phyloP scores from a whole-genome alignment of 1,140 invertebrate species.

The Liolophura sinensis region DNA sequence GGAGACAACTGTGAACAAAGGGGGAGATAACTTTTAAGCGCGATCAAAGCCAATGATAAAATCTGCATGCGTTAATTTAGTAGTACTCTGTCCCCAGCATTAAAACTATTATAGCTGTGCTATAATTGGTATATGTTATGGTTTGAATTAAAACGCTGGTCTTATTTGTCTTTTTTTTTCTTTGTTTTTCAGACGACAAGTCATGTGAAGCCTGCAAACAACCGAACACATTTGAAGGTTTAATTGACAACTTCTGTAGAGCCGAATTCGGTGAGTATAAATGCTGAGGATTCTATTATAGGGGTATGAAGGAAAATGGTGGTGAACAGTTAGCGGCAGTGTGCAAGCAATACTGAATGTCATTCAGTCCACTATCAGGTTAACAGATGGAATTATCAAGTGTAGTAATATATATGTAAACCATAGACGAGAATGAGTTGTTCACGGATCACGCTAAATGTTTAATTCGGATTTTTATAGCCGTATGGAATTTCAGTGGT shows the following conservation, averaged over 20 bases:
- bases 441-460: background rate
- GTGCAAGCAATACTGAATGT: background rate
- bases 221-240: conserved; percentile 69
- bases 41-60: too few species aligned
- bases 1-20: too few species aligned
- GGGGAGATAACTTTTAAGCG: too few species aligned
- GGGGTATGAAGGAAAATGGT: conserved; percentile 7
- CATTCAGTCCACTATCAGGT: too few species aligned
- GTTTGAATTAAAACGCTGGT: too few species aligned
- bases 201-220: conserved; percentile 65
- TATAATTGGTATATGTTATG: too few species aligned
- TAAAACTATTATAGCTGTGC: too few species aligned
- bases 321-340: conserved; percentile 8
- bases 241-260: conserved; percentile 69
- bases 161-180: background rate
- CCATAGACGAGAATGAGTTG: background rate
- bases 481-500: background rate
- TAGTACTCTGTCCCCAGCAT: too few species aligned
- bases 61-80: too few species aligned
- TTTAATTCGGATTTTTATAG: background rate
- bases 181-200: conserved; percentile 45
- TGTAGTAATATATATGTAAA: too few species aligned
- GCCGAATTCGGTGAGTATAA: conserved; percentile 65
- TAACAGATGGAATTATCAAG: too few species aligned
- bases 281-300: conserved; percentile 4